Base-by-base conservation (phyloP, 1,140 invertebrate genomes). In the Temnothorax nylanderi region DNA sequence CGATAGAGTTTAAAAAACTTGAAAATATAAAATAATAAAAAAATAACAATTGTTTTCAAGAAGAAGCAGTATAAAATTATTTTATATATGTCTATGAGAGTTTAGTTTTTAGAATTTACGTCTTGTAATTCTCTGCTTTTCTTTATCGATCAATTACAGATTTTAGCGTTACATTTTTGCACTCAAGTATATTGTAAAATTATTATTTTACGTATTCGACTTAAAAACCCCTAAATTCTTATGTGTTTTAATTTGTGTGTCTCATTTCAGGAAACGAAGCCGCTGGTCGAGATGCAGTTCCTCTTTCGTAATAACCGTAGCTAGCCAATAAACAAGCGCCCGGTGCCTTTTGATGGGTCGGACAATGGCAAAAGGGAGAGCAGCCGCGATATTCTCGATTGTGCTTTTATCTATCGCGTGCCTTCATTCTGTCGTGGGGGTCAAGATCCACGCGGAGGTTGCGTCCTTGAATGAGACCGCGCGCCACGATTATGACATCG, bases 281-380 rank as follows among this genome's bases (percentile, higher is more conserved):
- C 13, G 51, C 44, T 67, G 85, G 77, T 21, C 87, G 90, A 87
- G 89, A 91, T 91, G 90, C 90, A 77, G 69, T 69, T 85, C 54
- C 82, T 34, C 47, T 78, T 77, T 10, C 74, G 49, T 62, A 64
- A 56, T 60, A 88, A 88, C 56, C 72, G 60, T 54, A 85, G 85
- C 64, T 92, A 89, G 92, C 88, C 89, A 62, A 60, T 65, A 85
- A 67, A 56, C 64, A 21, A 72, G 67, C 60, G 32, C 34, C n/a
- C 13, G 85, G 69, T 56, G 16, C 34, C 34, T 62, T 60, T 44
- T 60, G 44, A 49, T 51, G 90, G 88, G 41, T 62, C 69, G 74
- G 86, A 93, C 86, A 41, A 92, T 92, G 92, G 88, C 84, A 82
- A 86, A 90, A 88, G 80, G 85, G 89, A 90, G 89, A 56, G 82